Percentiles rank a stretch among this genome's conserved stretches.
Evolutionary conservation across 2,113 vertebrate genomes (phyloP).

Genomic region (Philantomba maxwellii): DNA sequence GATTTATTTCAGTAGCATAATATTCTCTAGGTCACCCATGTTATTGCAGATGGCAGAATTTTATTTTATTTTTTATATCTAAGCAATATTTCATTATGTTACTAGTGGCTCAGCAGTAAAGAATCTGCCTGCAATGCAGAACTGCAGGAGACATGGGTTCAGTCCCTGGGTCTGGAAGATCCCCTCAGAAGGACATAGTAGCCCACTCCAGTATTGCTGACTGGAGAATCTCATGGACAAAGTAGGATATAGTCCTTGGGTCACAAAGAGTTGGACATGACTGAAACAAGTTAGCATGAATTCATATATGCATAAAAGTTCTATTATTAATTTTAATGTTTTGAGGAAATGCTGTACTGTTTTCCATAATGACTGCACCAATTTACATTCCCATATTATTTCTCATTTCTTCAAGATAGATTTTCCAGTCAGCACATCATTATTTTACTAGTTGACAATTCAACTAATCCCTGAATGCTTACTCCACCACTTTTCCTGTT

Average conservation of each 20-base stretch:
- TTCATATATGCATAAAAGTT: not conserved
- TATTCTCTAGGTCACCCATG: not conserved
- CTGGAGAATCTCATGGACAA: not conserved
- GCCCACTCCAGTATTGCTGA: not conserved
- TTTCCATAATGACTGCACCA: not conserved
- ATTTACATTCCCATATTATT: not conserved
- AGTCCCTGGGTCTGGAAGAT: not conserved
- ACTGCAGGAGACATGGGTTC: not conserved
- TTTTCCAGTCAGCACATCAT: not conserved
- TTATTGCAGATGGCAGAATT: not conserved
- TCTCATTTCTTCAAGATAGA: not conserved
- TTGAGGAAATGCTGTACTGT: not conserved
- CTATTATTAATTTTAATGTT: not conserved
- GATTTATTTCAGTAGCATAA: not conserved
- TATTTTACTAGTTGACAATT: not conserved
- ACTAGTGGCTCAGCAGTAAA: not conserved
- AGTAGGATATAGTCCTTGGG: not conserved
- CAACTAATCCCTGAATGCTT: not conserved
- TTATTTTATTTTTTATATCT: not conserved
- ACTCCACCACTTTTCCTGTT: not conserved
- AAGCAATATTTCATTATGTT: not conserved
- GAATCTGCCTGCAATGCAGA: not conserved
- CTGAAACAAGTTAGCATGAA: not conserved
- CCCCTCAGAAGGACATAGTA: not conserved
- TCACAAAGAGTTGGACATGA: not conserved